Percentiles rank a stretch among this genome's conserved stretches.
Conservation (phyloP, 37 sponge, comb jelly and placozoan genomes). For the Ianthella basta region DNA sequence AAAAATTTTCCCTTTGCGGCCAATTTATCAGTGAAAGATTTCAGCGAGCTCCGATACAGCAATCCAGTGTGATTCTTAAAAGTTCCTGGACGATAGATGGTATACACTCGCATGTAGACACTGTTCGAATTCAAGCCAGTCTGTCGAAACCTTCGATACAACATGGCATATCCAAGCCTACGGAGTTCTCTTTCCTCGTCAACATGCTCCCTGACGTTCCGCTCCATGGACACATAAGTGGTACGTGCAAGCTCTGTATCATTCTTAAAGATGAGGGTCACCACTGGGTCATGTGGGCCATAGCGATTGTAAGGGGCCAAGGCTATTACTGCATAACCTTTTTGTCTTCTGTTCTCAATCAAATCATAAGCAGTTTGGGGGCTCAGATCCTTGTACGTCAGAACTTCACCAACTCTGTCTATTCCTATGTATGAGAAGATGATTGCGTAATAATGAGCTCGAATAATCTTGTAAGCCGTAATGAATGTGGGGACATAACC, state of each 20-base stretch:
- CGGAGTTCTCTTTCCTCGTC: neutral
- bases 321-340: neutral
- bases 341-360: neutral
- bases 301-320: constrained; percentile 14
- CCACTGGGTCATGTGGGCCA: neutral
- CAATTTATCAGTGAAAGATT: neutral
- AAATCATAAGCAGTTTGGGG: neutral
- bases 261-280: constrained; percentile 29
- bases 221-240: constrained; percentile 11
- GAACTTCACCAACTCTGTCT: neutral
- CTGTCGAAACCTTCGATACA: neutral
- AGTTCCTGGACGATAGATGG: neutral
- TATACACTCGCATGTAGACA: neutral
- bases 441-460: neutral
- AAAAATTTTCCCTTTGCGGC: neutral
- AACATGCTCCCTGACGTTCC: neutral
- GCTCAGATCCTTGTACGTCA: constrained; percentile 18
- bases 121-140: neutral
- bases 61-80: neutral
- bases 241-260: neutral
- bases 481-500: constrained; percentile 18
- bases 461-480: neutral
- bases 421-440: constrained; percentile 23
- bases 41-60: neutral
- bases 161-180: neutral